Base-by-base conservation (phyloP, 2,797 vertebrate genomes). In the Lacerta bilineata region DNA sequence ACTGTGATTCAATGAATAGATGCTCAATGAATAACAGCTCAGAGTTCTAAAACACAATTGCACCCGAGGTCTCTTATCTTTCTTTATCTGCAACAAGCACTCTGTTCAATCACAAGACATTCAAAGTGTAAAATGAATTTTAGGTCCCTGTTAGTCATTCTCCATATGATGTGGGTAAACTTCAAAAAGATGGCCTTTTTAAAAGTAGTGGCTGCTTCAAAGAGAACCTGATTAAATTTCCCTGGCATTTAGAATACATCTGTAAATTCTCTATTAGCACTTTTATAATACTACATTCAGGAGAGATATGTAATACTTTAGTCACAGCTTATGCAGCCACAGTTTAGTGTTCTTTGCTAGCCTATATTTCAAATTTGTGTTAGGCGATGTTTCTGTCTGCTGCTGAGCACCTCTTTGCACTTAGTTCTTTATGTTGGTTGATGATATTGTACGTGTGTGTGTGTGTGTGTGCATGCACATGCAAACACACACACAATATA, bases 11-110 rank as follows among this genome's bases (percentile, higher is more conserved):
- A 74, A 29, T 85, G 69, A 81, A 72, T n/a, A 82, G 85, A 50
- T 39, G 10, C 43, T 79, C 78, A 81, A 80, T 74, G 78, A 87
- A 61, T n/a, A 72, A 83, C 61, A 69, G 36, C 66, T 13, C 75
- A 59, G 74, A 78, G 81, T 71, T 88, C 64, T 88, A n/a, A 79
- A 88, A 77, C 39, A 76, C 29, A 79, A 79, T 86, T 86, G 85
- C 43, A 18, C 61, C 29, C n/a, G 6, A 68, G 29, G 41, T 25
- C 33, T 79, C 75, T 61, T 72, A 84, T 61, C 82, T 88, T 84
- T 81, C 64, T 27, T 11, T 84, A 84, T 84, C 82, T 79, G 75
- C 76, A 84, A 29, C 50, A 61, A 79, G 46, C 36, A 61, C n/a
- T 33, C 20, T 61, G 64, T 79, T 84, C 36, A 84, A 46, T 84